Conservation (phyloP, 2,888 invertebrate species). For the Eledone cirrhosa region DNA sequence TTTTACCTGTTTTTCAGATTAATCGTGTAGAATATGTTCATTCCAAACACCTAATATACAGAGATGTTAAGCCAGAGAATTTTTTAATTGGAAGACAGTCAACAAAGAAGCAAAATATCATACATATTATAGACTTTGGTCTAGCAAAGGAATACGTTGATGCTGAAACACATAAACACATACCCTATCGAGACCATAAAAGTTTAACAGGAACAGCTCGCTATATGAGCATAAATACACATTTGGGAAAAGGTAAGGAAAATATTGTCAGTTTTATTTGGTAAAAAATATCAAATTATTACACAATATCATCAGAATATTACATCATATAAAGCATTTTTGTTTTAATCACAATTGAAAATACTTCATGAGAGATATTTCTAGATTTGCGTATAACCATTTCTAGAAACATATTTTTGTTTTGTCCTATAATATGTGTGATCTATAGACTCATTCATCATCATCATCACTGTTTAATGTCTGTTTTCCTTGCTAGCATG, state of each 20-base stretch:
- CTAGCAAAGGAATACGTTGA: conserved; percentile 99
- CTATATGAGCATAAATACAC: conserved; percentile 99
- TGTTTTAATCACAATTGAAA: too few species aligned
- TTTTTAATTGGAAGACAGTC: conserved; percentile 98
- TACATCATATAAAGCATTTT: too few species aligned
- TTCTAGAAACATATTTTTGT: too few species aligned
- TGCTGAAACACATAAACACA: conserved; percentile 92
- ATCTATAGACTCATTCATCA: too few species aligned
- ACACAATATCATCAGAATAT: too few species aligned
- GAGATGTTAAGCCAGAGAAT: conserved; percentile 99
- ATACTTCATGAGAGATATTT: too few species aligned
- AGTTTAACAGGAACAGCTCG: conserved; percentile 99
- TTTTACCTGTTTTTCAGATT: conserved; percentile 75
- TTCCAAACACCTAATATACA: conserved; percentile 97
- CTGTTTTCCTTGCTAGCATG: too few species aligned
- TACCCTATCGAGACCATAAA: conserved; percentile 99
- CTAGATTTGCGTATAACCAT: too few species aligned
- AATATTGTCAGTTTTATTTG: too few species aligned
- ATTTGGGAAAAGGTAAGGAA: conserved; percentile 91
- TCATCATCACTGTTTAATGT: too few species aligned
- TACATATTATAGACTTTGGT: conserved; percentile 99
- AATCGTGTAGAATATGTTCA: conserved; percentile 99
- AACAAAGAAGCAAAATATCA: conserved; percentile 96
- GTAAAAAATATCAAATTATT: too few species aligned
- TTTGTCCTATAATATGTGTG: too few species aligned